Base-by-base conservation (phyloP, 2,113 vertebrate genomes). In the Melanotaenia duboulayi region DNA sequence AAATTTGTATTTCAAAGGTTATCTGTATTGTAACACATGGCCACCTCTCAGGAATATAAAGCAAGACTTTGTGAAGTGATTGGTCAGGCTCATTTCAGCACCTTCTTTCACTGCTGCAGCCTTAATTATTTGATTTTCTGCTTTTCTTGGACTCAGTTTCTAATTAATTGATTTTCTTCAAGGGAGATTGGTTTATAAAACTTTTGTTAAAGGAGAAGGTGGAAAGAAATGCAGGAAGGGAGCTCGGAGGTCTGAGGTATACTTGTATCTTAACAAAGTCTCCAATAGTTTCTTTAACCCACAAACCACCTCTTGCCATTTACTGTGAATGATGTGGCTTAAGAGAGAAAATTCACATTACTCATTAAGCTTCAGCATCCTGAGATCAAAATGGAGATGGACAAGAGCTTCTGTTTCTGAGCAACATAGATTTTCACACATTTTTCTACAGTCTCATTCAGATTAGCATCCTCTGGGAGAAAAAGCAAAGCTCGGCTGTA, bases 1-100 rank as follows among this genome's bases (percentile, higher is more conserved):
- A 90, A 91, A 91, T 88, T 87, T 85, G 76, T 89, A 78, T 83
- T 81, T 77, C 86, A 85, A 85, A 79, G 87, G 83, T 87, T 87
- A 89, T 89, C 87, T 90, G 74, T 89, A 78, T 69, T 54, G 62
- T 83, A 86, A 91, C 87, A 78, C 58, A 1, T 39, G 56, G 69
- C 71, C 75, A 59, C 76, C 58, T 82, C 72, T 54, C 63, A 74
- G 84, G 88, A 90, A 90, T 89, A 87, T 87, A 83, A 91, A 91
- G 78, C 55, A 44, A 83, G 71, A 77, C 58, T 83, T 86, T 84
- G 87, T 89, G 86, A 89, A 90, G 81, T 76, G 85, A 89, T 86
- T 86, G 88, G 82, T 87, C 85, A 81, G 84, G 65, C 77, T 88
- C 67, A 74, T 91, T 84, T 86, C 76, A 59, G 68, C 52, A 58